Evolutionary conservation across 2,888 invertebrate genomes (phyloP).

Genomic region (Dryococelus australis): DNA sequence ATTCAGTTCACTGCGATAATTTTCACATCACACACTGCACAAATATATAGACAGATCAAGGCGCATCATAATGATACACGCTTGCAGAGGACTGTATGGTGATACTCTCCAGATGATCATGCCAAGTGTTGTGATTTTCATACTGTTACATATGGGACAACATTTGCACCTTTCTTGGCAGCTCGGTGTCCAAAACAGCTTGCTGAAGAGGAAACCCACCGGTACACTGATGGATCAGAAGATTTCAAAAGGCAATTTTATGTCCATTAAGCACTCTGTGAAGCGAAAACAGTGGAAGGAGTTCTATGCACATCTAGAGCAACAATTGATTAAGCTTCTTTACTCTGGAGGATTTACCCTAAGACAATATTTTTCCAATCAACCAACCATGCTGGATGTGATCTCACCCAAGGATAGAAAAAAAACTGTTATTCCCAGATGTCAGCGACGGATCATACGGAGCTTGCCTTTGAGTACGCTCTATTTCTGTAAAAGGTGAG

Average conservation of each 20-base stretch:
- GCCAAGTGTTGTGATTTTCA: constrained; percentile 43
- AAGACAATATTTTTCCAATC: not conserved
- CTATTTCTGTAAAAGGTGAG: not conserved
- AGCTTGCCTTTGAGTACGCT: not conserved
- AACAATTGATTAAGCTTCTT: not conserved
- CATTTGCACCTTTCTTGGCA: not conserved
- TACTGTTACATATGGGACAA: not conserved
- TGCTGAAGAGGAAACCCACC: not conserved
- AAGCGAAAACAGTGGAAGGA: not conserved
- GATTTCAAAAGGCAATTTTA: not conserved
- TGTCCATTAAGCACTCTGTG: not conserved
- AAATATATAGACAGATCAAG: constrained; percentile 55
- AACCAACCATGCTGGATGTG: not conserved
- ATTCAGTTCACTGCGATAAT: constrained; percentile 41
- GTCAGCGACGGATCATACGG: not conserved
- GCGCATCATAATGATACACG: constrained; percentile 49
- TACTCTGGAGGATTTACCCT: not conserved
- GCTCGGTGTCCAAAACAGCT: not conserved
- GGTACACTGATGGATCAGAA: not conserved
- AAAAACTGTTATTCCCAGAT: not conserved
- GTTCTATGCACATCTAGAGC: not conserved
- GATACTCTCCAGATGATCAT: constrained; percentile 44
- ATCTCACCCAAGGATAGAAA: not conserved
- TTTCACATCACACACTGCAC: constrained; percentile 54
- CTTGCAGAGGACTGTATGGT: constrained; percentile 55